Base-by-base conservation (phyloP, 2,113 vertebrate species). In the Triplophysa tibetana region DNA sequence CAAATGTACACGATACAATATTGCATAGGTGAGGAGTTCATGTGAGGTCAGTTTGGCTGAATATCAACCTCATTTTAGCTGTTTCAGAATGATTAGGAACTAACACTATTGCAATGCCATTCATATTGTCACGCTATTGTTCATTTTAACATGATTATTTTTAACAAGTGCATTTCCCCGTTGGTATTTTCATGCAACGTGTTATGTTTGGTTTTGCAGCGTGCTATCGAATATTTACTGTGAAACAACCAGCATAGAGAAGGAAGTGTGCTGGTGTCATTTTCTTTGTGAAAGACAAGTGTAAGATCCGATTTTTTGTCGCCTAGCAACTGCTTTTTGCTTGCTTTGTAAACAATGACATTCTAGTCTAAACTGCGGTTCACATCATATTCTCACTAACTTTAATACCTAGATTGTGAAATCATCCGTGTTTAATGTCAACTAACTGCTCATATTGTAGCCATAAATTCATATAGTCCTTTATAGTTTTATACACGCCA, bases 341-440 rank as follows among this genome's bases (percentile, higher is more conserved):
- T 81, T 68, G 54, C 23, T 66, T 78, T 58, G 17, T 43, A 52
- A 75, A 48, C 62, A 75, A 60, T 66, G 61, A 26, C 16, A 50
- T 70, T 63, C 52, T 43, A 74, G 61, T 29, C 8, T 43, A 66
- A 33, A n/a, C 29, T 48, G 72, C 38, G 58, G 74, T 75, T 77
- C 60, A 38, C 29, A 41, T 60, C 21, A 43, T 43, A 78, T 54
- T 72, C 80, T 84, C 69, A 70, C 33, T 50, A 38, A 24, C 77
- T 70, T 60, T 75, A 61, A 68, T 77, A 72, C 58, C 70, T 24
- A 38, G 64, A 78, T 61, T 73, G 60, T 75, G 70, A 54, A 82
- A 82, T 21, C 63, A 8, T 9, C 43, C 19, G 60, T 58, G 65
- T 17, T 50, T 81, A 69, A 70, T 75, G 65, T 77, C 64, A 72